Percentiles rank a stretch among this genome's conserved stretches.
phyloP scores from a whole-genome alignment of 2,113 vertebrate species.

The Nyctereutes procyonoides region DNA sequence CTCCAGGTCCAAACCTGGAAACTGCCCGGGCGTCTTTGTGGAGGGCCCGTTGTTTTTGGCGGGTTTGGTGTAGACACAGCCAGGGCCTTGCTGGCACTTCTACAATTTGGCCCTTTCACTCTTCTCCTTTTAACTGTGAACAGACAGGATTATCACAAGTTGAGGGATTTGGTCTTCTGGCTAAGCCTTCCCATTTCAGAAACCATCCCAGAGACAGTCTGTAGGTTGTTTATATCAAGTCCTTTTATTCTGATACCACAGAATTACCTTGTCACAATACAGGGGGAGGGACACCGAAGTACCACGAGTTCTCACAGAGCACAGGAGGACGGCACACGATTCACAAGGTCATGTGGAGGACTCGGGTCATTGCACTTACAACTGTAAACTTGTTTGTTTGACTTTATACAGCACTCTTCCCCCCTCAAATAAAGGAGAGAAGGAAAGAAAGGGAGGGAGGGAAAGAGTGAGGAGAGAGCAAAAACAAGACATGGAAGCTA shows the following conservation, averaged over 20 bases:
- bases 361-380: slow-evolving; percentile 94
- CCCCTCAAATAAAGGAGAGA: slow-evolving; percentile 71
- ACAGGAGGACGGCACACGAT: slow-evolving; percentile 96
- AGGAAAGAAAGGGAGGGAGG: slow-evolving; percentile 9
- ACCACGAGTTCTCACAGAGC: slow-evolving; percentile 97
- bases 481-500: slow-evolving; percentile 77
- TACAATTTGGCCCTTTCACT: neutral
- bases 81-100: neutral
- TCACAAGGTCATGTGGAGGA: slow-evolving; percentile 97
- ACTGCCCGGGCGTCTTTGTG: neutral
- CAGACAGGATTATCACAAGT: neutral
- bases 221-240: slow-evolving; percentile 88
- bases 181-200: slow-evolving; percentile 31
- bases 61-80: neutral
- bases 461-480: slow-evolving; percentile 16
- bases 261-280: slow-evolving; percentile 99
- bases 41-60: neutral
- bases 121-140: neutral
- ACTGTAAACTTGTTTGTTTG: slow-evolving; percentile 90
- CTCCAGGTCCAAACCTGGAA: neutral
- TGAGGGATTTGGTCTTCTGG: neutral
- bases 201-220: slow-evolving; percentile 74
- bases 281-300: slow-evolving; percentile 95
- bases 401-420: slow-evolving; percentile 85
- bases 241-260: slow-evolving; percentile 97